Conservation (phyloP, 1,140 invertebrate species). For the Choristoneura fumiferana region DNA sequence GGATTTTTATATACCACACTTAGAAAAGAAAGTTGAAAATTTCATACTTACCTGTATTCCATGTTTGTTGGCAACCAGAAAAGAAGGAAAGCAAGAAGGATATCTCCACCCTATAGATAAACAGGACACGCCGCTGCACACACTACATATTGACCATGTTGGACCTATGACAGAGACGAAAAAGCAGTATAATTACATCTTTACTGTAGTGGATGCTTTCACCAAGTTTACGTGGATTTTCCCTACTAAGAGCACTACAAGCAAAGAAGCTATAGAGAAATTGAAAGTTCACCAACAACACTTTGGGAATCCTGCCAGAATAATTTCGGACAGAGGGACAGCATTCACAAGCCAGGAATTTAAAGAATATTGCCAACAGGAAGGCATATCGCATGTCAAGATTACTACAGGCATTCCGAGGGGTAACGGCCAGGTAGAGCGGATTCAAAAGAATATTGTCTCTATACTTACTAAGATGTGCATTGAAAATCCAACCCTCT, state of each 20-base stretch:
- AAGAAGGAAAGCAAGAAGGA: conserved; percentile 60
- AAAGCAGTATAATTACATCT: conserved; percentile 63
- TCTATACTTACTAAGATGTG: conserved; percentile 24
- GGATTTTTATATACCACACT: conserved; percentile 50
- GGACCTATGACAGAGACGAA: conserved; percentile 51
- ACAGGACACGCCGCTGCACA: conserved; percentile 35
- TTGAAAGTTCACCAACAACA: conserved; percentile 33
- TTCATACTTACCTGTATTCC: conserved; percentile 49
- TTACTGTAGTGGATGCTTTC: conserved; percentile 59
- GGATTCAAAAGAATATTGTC: conserved; percentile 31
- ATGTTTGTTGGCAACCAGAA: conserved; percentile 55
- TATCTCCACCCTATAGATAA: conserved; percentile 47
- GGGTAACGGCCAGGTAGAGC: conserved; percentile 38
- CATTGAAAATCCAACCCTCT: conserved; percentile 2
- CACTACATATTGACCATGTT: conserved; percentile 56
- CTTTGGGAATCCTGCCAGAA: conserved; percentile 32
- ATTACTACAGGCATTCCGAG: conserved; percentile 31
- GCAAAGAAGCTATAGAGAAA: conserved; percentile 41
- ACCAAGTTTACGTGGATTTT: conserved; percentile 65
- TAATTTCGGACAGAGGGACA: conserved; percentile 31
- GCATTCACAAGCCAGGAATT: conserved; percentile 32
- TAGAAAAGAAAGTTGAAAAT: conserved; percentile 47
- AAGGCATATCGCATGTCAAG: conserved; percentile 25
- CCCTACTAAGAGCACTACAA: conserved; percentile 44
- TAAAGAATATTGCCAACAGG: conserved; percentile 24